Percentiles rank a stretch among this genome's conserved stretches.
These are phyloP conservation scores for Laupala kohalensis DNA, from an alignment of 1,140 invertebrate genomes.

Conservation along the genomic window DNA sequence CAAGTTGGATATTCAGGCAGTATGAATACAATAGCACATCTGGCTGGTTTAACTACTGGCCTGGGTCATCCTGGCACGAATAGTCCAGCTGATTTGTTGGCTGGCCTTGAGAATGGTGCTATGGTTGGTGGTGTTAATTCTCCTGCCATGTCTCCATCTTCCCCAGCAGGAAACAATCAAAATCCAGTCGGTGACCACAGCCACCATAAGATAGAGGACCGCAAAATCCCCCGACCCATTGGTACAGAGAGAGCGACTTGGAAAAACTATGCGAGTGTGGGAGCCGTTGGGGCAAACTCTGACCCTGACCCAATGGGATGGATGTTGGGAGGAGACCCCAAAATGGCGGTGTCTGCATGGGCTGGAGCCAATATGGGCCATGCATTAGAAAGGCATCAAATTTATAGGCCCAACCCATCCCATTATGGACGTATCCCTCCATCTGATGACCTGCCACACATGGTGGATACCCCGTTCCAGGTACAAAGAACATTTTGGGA, in stretches of 20 bases:
- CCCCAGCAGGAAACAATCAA: constrained; percentile 21
- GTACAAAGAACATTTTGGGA: constrained; percentile 20
- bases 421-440: constrained; percentile 27
- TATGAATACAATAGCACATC: constrained; percentile 20
- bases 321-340: constrained; percentile 35
- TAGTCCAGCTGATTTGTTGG: constrained; percentile 31
- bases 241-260: constrained; percentile 35
- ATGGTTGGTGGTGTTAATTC: constrained; percentile 27
- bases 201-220: constrained; percentile 35
- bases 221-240: constrained; percentile 57
- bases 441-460: constrained; percentile 31
- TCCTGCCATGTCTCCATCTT: constrained; percentile 46
- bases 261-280: constrained; percentile 16
- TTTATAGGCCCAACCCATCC: constrained; percentile 26
- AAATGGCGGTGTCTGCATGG: constrained; percentile 29
- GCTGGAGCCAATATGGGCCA: constrained; percentile 19
- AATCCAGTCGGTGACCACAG: neutral
- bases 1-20: constrained; percentile 6
- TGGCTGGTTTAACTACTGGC: constrained; percentile 26
- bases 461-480: constrained; percentile 33
- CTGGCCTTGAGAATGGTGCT: constrained; percentile 35
- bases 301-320: constrained; percentile 39
- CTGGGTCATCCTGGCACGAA: constrained; percentile 23
- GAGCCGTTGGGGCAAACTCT: constrained; percentile 23
- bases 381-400: constrained; percentile 28